Conservation (phyloP, 2,113 vertebrate genomes). For the Brachionichthys hirsutus region DNA sequence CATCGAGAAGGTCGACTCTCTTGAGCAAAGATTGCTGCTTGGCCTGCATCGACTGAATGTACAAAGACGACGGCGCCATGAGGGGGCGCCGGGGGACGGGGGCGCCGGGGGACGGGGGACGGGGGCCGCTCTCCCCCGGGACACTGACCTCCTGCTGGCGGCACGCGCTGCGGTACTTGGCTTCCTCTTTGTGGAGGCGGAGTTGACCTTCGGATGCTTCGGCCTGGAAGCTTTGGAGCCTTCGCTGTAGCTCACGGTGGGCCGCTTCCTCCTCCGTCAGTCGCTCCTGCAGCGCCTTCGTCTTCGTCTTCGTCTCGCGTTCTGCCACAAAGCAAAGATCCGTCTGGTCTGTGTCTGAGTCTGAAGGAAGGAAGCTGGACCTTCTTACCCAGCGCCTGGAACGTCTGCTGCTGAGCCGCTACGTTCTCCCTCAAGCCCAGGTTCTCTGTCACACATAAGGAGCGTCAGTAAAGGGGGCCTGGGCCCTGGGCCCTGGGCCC, state of each 20-base stretch:
- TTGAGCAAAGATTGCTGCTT: conserved; percentile 85
- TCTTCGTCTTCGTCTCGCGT: conserved; percentile 59
- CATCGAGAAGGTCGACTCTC: conserved; percentile 82
- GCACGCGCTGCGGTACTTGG: conserved; percentile 80
- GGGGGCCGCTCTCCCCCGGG: not conserved
- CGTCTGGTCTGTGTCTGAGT: too few relatives aligned
- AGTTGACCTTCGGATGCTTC: conserved; percentile 74
- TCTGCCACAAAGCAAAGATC: conserved; percentile 55
- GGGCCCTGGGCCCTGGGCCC: too few relatives aligned
- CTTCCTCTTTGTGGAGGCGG: conserved; percentile 85
- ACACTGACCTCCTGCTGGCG: conserved; percentile 85
- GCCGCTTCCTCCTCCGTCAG: conserved; percentile 61
- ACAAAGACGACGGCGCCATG: not conserved
- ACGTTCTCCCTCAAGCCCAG: conserved; percentile 76
- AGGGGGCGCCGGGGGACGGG: not conserved
- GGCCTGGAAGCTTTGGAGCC: conserved; percentile 68
- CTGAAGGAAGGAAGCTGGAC: too few relatives aligned
- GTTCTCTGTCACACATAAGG: conserved; percentile 47
- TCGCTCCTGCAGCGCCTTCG: conserved; percentile 72
- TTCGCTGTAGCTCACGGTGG: conserved; percentile 75
- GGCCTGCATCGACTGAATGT: conserved; percentile 82
- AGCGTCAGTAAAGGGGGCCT: too few relatives aligned
- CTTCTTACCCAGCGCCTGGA: conserved; percentile 82
- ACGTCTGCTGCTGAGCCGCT: conserved; percentile 63
- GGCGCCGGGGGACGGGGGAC: not conserved